Base-by-base conservation (phyloP, 1,140 invertebrate genomes). In the Leucophenga varia region DNA sequence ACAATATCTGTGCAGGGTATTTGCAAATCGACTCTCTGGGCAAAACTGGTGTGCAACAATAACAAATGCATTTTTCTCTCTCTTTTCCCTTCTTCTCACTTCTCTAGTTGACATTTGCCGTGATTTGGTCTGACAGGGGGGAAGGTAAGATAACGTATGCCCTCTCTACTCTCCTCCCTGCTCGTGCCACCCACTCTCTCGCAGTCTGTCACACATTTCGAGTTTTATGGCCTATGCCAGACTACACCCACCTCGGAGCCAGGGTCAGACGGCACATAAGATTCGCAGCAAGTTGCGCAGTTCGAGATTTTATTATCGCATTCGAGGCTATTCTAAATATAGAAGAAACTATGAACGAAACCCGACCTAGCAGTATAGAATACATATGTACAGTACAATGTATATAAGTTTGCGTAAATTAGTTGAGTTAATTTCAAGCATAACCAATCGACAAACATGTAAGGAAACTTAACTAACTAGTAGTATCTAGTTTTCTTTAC, bases 91-190 rank as follows among this genome's bases (percentile, higher is more conserved):
- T 12, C 10, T n/a, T 19, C 3, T 4, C 30, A n/a, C 25, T 9
- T 28, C 43, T 39, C 42, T 46, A 58, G 61, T 54, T 65, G 61
- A 61, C 61, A 61, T 64, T 44, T 61, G 35, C 44, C 46, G 45
- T 47, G 40, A 51, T 60, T 54, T 48, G 42, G 43, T 25, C 46
- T 30, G 60, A 54, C 47, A 40, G 41, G 36, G 32, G 50, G 31
- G 49, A 49, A 44, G 47, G 46, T 22, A 34, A 36, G 35, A 47
- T 28, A 61, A 45, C 34, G n/a, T n/a, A n/a, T n/a, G n/a, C n/a
- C n/a, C n/a, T n/a, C n/a, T n/a, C n/a, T n/a, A n/a, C n/a, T n/a
- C n/a, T n/a, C n/a, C n/a, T n/a, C n/a, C n/a, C n/a, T n/a, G n/a
- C n/a, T n/a, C n/a, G n/a, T n/a, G n/a, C n/a, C n/a, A n/a, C n/a